phyloP scores from a whole-genome alignment of 92 coral and sea anemone species.

The Siderastrea radians region DNA sequence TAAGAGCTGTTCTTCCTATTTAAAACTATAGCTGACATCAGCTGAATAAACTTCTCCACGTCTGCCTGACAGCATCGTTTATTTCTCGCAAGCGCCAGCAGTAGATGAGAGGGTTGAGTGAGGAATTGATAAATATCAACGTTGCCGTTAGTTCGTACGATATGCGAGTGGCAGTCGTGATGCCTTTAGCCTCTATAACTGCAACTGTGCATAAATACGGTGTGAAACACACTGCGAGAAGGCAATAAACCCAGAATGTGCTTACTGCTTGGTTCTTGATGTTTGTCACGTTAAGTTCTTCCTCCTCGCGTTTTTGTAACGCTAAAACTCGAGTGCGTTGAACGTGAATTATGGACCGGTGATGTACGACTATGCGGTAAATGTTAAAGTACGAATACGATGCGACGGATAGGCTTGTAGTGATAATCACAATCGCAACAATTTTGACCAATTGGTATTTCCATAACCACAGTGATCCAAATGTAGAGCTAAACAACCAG shows the following conservation, averaged over 20 bases:
- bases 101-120: constrained; percentile 36
- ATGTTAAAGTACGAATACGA: constrained; percentile 29
- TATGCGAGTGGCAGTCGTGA: constrained; percentile 1
- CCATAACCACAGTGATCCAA: constrained; percentile 59
- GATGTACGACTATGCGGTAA: constrained; percentile 34
- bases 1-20: too few relatives aligned
- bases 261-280: constrained; percentile 34
- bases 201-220: constrained; percentile 43
- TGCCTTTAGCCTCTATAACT: constrained; percentile 16
- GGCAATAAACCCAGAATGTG: constrained; percentile 30
- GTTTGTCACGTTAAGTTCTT: constrained; percentile 6
- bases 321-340: constrained; percentile 11
- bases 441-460: constrained; percentile 4
- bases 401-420: constrained; percentile 11
- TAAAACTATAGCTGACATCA: background rate
- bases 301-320: background rate
- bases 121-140: constrained; percentile 38
- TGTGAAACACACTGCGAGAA: constrained; percentile 31
- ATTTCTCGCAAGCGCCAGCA: constrained; percentile 54
- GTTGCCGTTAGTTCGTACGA: constrained; percentile 41
- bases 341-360: constrained; percentile 19
- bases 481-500: constrained; percentile 33
- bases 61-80: constrained; percentile 34
- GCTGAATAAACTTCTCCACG: background rate
- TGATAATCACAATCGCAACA: constrained; percentile 20